These are phyloP conservation scores for Poecilia velifera DNA, from an alignment of 2,797 vertebrate genomes.

Conservation along the genomic window DNA sequence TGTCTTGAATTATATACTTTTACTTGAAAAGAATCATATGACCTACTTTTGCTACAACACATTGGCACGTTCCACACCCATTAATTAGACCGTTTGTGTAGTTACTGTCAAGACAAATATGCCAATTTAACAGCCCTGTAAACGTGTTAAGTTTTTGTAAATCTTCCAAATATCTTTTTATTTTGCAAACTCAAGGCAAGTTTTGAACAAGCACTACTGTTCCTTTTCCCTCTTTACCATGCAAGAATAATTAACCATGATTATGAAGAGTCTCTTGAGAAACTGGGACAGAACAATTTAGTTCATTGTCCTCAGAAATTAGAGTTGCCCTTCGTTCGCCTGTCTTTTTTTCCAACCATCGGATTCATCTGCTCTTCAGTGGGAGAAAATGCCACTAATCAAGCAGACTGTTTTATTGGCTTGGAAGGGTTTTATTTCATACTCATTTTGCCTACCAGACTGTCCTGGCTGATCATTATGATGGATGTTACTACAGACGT, in stretches of 20 bases:
- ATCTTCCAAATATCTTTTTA: slow-evolving; percentile 36
- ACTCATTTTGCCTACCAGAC: slow-evolving; percentile 68
- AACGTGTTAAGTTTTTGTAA: slow-evolving; percentile 24
- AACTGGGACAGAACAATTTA: slow-evolving; percentile 77
- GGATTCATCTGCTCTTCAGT: slow-evolving; percentile 57
- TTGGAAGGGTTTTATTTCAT: slow-evolving; percentile 60
- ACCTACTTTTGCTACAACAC: neutral
- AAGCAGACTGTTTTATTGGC: slow-evolving; percentile 69
- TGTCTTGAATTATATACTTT: neutral
- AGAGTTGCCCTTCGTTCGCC: slow-evolving; percentile 67
- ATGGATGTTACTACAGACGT: slow-evolving; percentile 43
- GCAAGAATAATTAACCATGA: slow-evolving; percentile 75
- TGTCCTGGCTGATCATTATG: slow-evolving; percentile 54
- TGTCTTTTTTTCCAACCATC: slow-evolving; percentile 40
- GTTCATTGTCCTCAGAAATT: slow-evolving; percentile 74
- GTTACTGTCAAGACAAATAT: neutral
- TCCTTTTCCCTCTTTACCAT: slow-evolving; percentile 63
- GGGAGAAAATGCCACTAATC: slow-evolving; percentile 66
- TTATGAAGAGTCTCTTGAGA: slow-evolving; percentile 81
- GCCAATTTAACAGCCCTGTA: neutral
- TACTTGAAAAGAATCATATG: neutral
- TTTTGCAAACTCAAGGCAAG: slow-evolving; percentile 44
- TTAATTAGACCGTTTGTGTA: neutral
- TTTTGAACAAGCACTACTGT: slow-evolving; percentile 53
- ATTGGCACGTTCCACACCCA: neutral